Evolutionary conservation across 2,113 vertebrate genomes (phyloP).

Genomic region (Crypturellus undulatus): DNA sequence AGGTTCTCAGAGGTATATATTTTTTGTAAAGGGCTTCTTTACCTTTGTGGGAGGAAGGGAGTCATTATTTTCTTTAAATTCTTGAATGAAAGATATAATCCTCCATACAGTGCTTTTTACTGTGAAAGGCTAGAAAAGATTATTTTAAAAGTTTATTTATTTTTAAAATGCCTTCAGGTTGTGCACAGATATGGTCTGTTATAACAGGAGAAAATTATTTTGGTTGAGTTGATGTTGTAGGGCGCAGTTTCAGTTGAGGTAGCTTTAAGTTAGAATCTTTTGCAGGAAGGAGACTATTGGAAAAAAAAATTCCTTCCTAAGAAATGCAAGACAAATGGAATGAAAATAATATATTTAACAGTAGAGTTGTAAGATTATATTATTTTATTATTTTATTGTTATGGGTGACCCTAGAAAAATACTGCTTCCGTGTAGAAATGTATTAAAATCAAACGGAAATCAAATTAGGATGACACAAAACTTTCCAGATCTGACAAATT

Average conservation of each 20-base stretch:
- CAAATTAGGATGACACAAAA: not conserved
- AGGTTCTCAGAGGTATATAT: not conserved
- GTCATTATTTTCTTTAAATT: conserved; percentile 1
- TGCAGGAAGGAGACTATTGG: not conserved
- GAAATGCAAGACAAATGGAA: not conserved
- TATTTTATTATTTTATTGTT: not conserved
- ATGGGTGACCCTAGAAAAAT: not conserved
- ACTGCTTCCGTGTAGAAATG: not conserved
- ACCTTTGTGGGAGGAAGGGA: not conserved
- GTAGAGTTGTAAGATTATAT: not conserved
- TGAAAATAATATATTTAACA: not conserved
- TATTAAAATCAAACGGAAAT: not conserved
- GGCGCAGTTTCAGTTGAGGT: no score
- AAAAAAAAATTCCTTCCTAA: not conserved
- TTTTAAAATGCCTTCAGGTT: not conserved
- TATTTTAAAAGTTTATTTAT: not conserved
- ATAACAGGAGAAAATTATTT: not conserved
- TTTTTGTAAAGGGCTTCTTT: not conserved
- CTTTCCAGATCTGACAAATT: not conserved
- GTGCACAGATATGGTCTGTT: not conserved
- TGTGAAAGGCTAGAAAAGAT: not conserved
- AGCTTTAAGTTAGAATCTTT: not conserved
- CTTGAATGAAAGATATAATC: not conserved
- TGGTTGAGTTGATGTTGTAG: no score
- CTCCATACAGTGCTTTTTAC: not conserved